phyloP scores from a whole-genome alignment of 2,888 invertebrate species.

The Catocala sponsa region DNA sequence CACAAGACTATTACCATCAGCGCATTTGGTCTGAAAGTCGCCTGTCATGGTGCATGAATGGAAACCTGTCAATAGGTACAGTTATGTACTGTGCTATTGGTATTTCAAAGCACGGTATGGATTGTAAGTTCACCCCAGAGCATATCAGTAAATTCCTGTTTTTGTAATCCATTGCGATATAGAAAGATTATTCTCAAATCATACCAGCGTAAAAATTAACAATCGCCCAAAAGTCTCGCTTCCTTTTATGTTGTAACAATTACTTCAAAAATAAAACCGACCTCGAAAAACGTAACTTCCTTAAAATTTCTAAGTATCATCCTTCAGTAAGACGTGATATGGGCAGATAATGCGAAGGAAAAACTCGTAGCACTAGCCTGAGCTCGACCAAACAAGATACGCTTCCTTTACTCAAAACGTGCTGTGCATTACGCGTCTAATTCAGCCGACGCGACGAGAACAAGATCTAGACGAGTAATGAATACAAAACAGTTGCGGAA shows the following conservation, averaged over 20 bases:
- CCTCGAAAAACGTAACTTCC: constrained; percentile 31
- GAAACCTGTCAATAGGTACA: no score
- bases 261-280: constrained; percentile 4
- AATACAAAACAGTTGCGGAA: constrained; percentile 48
- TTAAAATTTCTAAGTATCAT: constrained; percentile 40
- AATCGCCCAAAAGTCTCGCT: background rate
- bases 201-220: no score
- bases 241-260: background rate
- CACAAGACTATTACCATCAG: no score
- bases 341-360: constrained; percentile 42
- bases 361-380: constrained; percentile 20
- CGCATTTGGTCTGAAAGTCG: no score
- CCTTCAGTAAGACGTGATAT: constrained; percentile 43
- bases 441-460: constrained; percentile 27
- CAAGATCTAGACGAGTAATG: constrained; percentile 41
- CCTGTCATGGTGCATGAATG: no score
- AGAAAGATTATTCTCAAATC: no score
- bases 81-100: no score
- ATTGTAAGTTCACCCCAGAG: no score
- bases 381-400: constrained; percentile 14
- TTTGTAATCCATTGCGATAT: no score
- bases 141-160: no score
- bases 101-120: no score
- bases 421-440: constrained; percentile 29
- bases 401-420: constrained; percentile 36